These are phyloP conservation scores for Allophyes oxyacanthae DNA, from an alignment of 2,888 invertebrate species.

Conservation along the genomic window DNA sequence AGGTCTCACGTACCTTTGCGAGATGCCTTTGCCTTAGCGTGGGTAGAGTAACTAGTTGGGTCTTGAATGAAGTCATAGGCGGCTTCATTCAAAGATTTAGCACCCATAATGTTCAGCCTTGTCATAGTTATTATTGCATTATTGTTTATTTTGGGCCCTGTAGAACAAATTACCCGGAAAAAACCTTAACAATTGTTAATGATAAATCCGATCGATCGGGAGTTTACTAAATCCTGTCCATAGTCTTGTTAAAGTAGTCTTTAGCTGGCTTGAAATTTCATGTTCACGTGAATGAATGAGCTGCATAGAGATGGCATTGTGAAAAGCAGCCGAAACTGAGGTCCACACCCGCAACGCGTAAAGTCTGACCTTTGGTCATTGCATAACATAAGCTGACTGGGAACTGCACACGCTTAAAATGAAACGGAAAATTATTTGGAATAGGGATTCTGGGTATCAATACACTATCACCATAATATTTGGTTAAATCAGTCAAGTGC, in stretches of 20 bases:
- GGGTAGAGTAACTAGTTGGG: constrained; percentile 48
- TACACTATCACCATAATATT: too few relatives aligned
- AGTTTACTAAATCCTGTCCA: neutral
- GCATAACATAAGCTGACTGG: too few relatives aligned
- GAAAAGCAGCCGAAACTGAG: too few relatives aligned
- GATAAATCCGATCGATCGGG: neutral
- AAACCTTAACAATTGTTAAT: neutral
- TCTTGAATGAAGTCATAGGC: constrained; percentile 62
- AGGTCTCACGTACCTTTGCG: constrained; percentile 72
- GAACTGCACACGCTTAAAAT: too few relatives aligned
- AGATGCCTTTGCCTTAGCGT: constrained; percentile 49
- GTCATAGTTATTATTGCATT: constrained; percentile 29
- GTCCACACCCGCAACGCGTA: too few relatives aligned
- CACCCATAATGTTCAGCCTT: constrained; percentile 36
- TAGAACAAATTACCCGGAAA: constrained; percentile 2
- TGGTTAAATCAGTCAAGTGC: too few relatives aligned
- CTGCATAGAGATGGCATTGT: too few relatives aligned
- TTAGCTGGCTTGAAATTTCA: too few relatives aligned
- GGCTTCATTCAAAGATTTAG: constrained; percentile 52
- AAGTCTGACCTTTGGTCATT: too few relatives aligned
- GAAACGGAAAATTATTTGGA: too few relatives aligned
- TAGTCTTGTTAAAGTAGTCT: neutral
- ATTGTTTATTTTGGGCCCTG: constrained; percentile 10
- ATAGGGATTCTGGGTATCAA: too few relatives aligned
- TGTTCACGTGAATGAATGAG: too few relatives aligned